Evolutionary conservation across 2,888 invertebrate genomes (phyloP).

Genomic region (Xanthia togata): DNA sequence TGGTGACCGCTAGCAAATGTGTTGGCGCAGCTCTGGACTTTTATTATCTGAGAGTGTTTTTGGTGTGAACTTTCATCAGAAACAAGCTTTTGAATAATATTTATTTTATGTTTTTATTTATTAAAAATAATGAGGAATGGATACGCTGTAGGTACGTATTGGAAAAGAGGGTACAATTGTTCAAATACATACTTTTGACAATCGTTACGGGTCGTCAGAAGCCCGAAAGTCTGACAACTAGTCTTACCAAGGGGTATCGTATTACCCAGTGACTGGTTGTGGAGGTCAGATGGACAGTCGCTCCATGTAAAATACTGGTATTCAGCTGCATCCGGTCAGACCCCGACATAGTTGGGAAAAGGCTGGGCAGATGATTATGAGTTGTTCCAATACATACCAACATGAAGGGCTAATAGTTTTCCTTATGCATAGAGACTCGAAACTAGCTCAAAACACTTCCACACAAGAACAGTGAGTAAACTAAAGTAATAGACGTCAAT

Average conservation of each 20-base stretch:
- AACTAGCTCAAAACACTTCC: background rate
- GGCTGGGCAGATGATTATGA: too few relatives aligned
- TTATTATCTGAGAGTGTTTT: background rate
- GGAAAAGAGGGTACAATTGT: too few relatives aligned
- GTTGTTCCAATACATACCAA: background rate
- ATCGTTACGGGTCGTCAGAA: too few relatives aligned
- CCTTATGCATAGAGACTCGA: background rate
- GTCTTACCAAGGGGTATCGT: too few relatives aligned
- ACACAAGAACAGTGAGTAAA: background rate
- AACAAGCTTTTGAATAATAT: conserved; percentile 5
- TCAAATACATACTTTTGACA: too few relatives aligned
- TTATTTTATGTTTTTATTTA: background rate
- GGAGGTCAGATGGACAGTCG: too few relatives aligned
- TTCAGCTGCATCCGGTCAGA: too few relatives aligned
- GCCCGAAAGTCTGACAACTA: too few relatives aligned
- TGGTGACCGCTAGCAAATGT: conserved; percentile 43
- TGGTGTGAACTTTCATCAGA: background rate
- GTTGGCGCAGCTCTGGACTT: background rate
- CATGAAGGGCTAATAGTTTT: background rate
- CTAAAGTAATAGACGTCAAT: background rate
- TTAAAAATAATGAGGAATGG: background rate
- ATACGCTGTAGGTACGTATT: too few relatives aligned
- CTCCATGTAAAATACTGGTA: too few relatives aligned
- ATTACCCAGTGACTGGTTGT: too few relatives aligned
- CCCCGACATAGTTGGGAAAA: too few relatives aligned